These are phyloP conservation scores for Ennomos quercinarius DNA, from an alignment of 2,888 invertebrate species.

Conservation along the genomic window DNA sequence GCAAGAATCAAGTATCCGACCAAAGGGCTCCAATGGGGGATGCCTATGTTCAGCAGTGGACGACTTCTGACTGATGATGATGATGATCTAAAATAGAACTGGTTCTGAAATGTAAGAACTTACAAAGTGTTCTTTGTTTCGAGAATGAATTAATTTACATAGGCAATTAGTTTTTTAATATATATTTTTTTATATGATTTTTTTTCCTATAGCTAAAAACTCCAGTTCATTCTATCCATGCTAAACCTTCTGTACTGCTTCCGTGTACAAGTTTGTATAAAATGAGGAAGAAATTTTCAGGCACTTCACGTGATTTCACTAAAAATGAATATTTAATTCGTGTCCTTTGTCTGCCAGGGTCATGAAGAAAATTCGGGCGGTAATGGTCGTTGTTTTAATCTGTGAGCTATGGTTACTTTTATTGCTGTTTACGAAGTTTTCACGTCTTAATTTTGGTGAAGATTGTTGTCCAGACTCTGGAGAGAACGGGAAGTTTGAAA, in stretches of 20 bases:
- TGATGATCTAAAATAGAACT: too few relatives aligned
- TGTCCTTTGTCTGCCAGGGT: conserved; percentile 43
- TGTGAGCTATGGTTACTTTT: conserved; percentile 30
- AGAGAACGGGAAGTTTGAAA: background rate
- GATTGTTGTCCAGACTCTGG: conserved; percentile 10
- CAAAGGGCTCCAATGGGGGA: too few relatives aligned
- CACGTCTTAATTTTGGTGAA: conserved; percentile 20
- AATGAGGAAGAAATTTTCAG: conserved; percentile 36
- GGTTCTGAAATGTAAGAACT: too few relatives aligned
- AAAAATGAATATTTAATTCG: conserved; percentile 56
- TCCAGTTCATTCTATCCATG: too few relatives aligned
- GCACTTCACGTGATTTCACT: conserved; percentile 51
- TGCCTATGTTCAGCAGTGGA: too few relatives aligned
- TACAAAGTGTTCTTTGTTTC: too few relatives aligned
- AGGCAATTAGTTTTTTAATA: too few relatives aligned
- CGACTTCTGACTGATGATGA: too few relatives aligned
- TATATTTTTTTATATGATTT: too few relatives aligned
- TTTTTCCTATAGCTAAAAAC: too few relatives aligned
- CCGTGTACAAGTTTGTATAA: background rate
- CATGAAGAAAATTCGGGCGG: conserved; percentile 25
- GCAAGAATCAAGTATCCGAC: too few relatives aligned
- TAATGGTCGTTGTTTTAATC: conserved; percentile 29
- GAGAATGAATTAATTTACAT: too few relatives aligned
- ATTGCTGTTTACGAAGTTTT: conserved; percentile 31
- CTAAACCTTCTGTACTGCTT: conserved; percentile 8